Evolutionary conservation across 2,797 vertebrate species (phyloP).

Genomic region (Pterois miles): DNA sequence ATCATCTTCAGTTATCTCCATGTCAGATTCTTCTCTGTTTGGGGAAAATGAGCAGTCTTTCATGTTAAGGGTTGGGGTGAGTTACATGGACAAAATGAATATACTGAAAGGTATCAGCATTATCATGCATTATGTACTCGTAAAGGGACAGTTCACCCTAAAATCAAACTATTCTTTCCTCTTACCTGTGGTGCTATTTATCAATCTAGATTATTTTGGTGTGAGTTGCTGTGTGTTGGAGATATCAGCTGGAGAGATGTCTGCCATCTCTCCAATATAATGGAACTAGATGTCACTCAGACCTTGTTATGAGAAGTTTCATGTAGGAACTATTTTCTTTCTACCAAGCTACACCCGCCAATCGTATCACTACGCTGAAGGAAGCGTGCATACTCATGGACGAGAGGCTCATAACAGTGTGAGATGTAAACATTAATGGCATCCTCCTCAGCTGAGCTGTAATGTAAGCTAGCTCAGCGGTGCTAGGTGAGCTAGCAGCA

Average conservation of each 20-base stretch:
- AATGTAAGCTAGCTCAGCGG: neutral
- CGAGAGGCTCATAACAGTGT: neutral
- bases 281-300: neutral
- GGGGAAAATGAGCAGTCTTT: neutral
- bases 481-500: neutral
- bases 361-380: neutral
- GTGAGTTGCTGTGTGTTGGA: fast-evolving
- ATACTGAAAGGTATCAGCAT: neutral
- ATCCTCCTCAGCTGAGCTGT: neutral
- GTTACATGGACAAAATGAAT: neutral
- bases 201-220: neutral
- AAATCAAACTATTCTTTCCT: neutral
- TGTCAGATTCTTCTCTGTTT: neutral
- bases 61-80: neutral
- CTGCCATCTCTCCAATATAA: neutral
- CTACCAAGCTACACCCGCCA: neutral
- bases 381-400: neutral
- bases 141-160: neutral
- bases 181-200: neutral
- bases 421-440: neutral
- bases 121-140: neutral
- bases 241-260: fast-evolving
- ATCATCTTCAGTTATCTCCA: neutral
- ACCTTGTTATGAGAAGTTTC: neutral
- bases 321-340: neutral